Percentiles rank a stretch among this genome's conserved stretches.
Evolutionary conservation across 2,113 vertebrate species (phyloP).

Genomic region (Hypocryptadius cinnamomeus): DNA sequence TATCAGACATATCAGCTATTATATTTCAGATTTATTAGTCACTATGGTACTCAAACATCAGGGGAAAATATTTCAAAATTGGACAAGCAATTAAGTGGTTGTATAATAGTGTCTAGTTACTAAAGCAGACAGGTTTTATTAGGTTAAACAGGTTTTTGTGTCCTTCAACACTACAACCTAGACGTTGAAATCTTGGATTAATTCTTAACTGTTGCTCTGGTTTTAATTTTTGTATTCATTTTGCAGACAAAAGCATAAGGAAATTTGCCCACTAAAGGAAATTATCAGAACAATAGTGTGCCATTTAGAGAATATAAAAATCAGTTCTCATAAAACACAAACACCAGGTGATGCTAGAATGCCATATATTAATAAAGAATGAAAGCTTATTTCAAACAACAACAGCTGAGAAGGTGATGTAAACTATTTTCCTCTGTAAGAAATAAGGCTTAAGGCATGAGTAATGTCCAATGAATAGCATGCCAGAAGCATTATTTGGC

Average conservation of each 20-base stretch:
- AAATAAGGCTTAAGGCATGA: not conserved
- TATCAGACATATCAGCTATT: not conserved
- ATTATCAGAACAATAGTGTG: not conserved
- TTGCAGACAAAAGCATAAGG: not conserved
- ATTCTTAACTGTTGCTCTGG: not conserved
- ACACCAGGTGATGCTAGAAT: not conserved
- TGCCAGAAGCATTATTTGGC: not conserved
- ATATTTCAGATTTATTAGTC: constrained; percentile 22
- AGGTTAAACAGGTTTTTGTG: not conserved
- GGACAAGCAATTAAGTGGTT: constrained; percentile 28
- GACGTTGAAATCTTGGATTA: constrained; percentile 21
- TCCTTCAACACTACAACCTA: not conserved
- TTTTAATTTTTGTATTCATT: constrained; percentile 7
- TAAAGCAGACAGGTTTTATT: constrained; percentile 5
- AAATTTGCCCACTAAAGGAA: not conserved
- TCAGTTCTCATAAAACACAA: not conserved
- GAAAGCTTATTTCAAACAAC: not conserved
- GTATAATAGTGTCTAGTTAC: constrained; percentile 7
- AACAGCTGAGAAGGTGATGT: not conserved
- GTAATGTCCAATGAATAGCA: not conserved
- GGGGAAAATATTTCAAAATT: constrained; percentile 38
- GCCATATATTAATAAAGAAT: not conserved
- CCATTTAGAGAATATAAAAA: not conserved
- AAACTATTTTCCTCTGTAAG: not conserved
- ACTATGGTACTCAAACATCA: not conserved